These are phyloP conservation scores for Drosophila pseudoobscura DNA, from an alignment of 1,140 invertebrate species.

Conservation along the genomic window DNA sequence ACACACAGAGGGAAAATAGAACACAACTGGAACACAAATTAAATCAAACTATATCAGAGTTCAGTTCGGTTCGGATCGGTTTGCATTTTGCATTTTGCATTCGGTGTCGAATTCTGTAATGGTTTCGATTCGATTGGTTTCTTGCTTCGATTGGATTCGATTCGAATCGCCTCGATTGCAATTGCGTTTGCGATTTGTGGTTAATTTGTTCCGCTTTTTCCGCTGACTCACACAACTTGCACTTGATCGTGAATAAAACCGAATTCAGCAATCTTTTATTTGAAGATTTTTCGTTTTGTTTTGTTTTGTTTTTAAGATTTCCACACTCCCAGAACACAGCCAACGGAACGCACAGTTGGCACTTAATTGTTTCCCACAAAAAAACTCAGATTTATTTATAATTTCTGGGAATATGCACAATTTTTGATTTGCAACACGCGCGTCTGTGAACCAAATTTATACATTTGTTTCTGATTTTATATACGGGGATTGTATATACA, in stretches of 20 bases:
- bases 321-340: constrained; percentile 12
- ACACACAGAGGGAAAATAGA: constrained; percentile 20
- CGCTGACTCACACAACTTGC: constrained; percentile 47
- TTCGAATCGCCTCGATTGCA: constrained; percentile 8
- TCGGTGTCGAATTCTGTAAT: constrained; percentile 26
- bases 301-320: not conserved
- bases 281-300: not conserved
- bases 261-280: constrained; percentile 13
- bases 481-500: constrained; percentile 9
- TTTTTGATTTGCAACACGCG: constrained; percentile 67
- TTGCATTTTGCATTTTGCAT: constrained; percentile 40
- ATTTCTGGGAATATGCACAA: constrained; percentile 38
- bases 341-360: constrained; percentile 25
- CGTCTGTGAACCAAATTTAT: constrained; percentile 24
- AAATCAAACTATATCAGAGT: constrained; percentile 59
- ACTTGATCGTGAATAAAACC: constrained; percentile 36
- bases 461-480: not conserved
- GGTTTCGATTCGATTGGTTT: constrained; percentile 15
- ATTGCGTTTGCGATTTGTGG: constrained; percentile 13
- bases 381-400: constrained; percentile 45
- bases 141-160: constrained; percentile 1
- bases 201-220: constrained; percentile 19
- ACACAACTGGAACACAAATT: constrained; percentile 45
- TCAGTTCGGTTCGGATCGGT: constrained; percentile 67
- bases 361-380: constrained; percentile 21